These are phyloP conservation scores for Gibbula magus DNA, from an alignment of 2,888 invertebrate genomes.

Conservation along the genomic window DNA sequence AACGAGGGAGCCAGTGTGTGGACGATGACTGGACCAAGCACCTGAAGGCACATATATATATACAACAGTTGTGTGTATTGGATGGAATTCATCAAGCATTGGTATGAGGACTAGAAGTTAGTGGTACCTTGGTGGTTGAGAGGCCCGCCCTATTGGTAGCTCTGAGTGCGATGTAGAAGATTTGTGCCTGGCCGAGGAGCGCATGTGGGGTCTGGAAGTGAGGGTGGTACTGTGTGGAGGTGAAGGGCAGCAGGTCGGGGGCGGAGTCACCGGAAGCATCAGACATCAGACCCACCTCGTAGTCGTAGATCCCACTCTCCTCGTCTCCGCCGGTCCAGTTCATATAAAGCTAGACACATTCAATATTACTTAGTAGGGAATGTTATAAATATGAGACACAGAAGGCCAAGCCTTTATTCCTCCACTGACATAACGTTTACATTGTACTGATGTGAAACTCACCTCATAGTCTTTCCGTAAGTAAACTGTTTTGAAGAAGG, in stretches of 20 bases:
- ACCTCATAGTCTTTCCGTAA: neutral
- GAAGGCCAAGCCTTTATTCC: too few relatives aligned
- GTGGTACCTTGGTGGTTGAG: slow-evolving; percentile 37
- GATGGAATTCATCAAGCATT: neutral
- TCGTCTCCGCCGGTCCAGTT: slow-evolving; percentile 52
- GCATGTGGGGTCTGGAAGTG: slow-evolving; percentile 45
- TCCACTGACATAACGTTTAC: too few relatives aligned
- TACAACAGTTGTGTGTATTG: too few relatives aligned
- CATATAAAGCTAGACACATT: slow-evolving; percentile 40
- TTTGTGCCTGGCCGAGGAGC: slow-evolving; percentile 47
- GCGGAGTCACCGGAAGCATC: slow-evolving; percentile 33
- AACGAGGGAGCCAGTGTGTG: slow-evolving; percentile 1
- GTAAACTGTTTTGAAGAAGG: neutral
- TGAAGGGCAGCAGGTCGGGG: slow-evolving; percentile 46
- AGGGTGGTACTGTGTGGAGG: slow-evolving; percentile 49
- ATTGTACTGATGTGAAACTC: neutral
- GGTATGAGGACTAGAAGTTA: neutral
- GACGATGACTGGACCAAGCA: slow-evolving; percentile 28
- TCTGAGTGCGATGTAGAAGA: slow-evolving; percentile 55
- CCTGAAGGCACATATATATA: neutral
- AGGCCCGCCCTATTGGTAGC: slow-evolving; percentile 51
- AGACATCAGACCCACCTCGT: slow-evolving; percentile 51
- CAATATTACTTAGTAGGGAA: too few relatives aligned
- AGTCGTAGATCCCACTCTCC: slow-evolving; percentile 49
- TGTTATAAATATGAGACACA: too few relatives aligned